Conservation (phyloP, 2,888 invertebrate genomes). For the Stratiomys singularior region DNA sequence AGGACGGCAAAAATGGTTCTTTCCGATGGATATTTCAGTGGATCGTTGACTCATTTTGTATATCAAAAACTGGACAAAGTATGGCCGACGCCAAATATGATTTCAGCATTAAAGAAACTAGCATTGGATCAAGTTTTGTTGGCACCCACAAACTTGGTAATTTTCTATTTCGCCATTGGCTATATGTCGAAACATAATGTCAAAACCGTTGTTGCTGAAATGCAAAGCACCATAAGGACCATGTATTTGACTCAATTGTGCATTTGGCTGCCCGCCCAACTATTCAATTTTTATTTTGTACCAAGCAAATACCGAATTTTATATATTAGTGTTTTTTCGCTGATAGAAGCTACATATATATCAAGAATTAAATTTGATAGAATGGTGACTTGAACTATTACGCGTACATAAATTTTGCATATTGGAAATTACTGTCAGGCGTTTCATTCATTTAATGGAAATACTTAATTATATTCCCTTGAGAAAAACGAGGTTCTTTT, state of each 20-base stretch:
- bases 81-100: background rate
- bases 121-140: background rate
- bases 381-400: no score
- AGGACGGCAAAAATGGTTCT: background rate
- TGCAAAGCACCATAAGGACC: background rate
- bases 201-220: background rate
- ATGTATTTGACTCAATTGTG: background rate
- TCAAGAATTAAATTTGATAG: background rate
- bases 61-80: background rate
- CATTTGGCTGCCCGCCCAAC: constrained; percentile 8
- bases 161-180: background rate
- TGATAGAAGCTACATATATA: background rate
- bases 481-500: no score
- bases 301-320: constrained; percentile 9
- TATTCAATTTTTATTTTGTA: constrained; percentile 16
- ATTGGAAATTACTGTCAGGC: no score
- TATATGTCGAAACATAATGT: background rate
- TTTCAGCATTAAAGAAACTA: background rate
- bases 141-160: background rate
- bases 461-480: no score
- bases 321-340: background rate
- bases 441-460: no score
- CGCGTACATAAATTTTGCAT: no score
- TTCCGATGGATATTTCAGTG: background rate
- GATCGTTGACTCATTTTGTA: background rate